Percentiles rank a stretch among this genome's conserved stretches.
Conservation (phyloP, 2,113 vertebrate genomes). For the Lophochroa leadbeateri region DNA sequence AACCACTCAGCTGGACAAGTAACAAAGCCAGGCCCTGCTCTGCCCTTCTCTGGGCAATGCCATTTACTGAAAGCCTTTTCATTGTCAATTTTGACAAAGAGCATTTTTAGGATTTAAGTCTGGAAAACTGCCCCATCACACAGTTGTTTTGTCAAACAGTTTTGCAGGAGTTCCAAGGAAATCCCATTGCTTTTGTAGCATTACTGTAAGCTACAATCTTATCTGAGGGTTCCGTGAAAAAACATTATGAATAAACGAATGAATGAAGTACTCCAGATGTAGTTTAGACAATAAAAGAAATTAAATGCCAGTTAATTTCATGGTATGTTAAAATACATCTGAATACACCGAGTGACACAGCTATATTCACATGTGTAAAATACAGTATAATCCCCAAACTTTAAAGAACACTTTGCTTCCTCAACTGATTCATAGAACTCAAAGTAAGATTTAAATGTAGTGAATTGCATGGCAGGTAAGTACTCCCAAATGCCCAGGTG, state of each 20-base stretch:
- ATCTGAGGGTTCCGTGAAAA: neutral
- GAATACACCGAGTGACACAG: neutral
- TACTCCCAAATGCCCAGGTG: neutral
- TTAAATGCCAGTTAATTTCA: neutral
- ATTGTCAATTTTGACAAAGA: fast-evolving
- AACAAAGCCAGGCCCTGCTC: neutral
- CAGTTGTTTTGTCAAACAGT: neutral
- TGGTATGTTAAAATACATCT: neutral
- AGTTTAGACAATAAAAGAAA: neutral
- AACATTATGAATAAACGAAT: neutral
- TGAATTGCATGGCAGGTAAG: neutral
- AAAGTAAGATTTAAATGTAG: neutral
- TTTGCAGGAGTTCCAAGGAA: neutral
- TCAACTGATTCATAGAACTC: neutral
- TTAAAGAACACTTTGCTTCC: neutral
- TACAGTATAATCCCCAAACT: neutral
- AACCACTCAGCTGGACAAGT: neutral
- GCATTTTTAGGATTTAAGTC: neutral
- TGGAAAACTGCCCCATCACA: neutral
- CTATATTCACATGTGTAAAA: neutral
- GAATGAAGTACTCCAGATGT: neutral
- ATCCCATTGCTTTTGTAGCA: fast-evolving
- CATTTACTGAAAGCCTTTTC: neutral
- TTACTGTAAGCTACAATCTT: neutral
- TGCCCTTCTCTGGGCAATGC: neutral